Evolutionary conservation across 2,113 vertebrate species (phyloP).

Genomic region (Dryoscopus gambensis): DNA sequence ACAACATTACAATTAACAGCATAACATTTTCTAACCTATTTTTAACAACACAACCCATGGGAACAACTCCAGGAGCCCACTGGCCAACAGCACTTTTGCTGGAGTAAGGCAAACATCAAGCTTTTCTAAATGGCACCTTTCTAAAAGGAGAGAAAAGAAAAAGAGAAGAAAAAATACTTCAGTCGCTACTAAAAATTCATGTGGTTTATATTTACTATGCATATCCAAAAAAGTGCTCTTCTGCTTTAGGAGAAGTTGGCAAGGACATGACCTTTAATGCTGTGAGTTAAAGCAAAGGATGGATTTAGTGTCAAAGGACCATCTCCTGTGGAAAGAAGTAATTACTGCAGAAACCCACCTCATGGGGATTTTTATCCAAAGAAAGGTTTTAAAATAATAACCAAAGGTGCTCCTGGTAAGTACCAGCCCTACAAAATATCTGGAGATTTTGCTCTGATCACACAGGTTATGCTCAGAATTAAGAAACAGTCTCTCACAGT

Average conservation of each 20-base stretch:
- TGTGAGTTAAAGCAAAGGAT: background rate
- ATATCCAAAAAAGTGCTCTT: background rate
- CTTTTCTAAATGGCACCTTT: background rate
- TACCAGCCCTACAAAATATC: constrained; percentile 11
- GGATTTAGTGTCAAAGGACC: background rate
- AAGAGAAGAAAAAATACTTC: background rate
- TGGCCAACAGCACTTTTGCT: background rate
- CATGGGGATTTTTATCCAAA: background rate
- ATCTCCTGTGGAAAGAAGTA: background rate
- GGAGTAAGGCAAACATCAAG: background rate
- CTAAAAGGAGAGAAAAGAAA: background rate
- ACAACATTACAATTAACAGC: too few relatives aligned
- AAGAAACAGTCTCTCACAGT: background rate
- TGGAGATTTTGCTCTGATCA: constrained; percentile 26
- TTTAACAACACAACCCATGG: background rate
- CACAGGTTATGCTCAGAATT: background rate
- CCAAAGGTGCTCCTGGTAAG: constrained; percentile 34
- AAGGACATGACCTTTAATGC: background rate
- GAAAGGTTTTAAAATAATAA: constrained; percentile 33
- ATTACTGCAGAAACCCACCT: background rate
- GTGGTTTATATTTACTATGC: background rate
- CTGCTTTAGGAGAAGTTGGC: background rate
- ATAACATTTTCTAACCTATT: too few relatives aligned
- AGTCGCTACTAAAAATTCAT: background rate
- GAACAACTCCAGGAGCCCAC: background rate